These are phyloP conservation scores for Cnemophilus loriae DNA, from an alignment of 2,113 vertebrate species.

Conservation along the genomic window DNA sequence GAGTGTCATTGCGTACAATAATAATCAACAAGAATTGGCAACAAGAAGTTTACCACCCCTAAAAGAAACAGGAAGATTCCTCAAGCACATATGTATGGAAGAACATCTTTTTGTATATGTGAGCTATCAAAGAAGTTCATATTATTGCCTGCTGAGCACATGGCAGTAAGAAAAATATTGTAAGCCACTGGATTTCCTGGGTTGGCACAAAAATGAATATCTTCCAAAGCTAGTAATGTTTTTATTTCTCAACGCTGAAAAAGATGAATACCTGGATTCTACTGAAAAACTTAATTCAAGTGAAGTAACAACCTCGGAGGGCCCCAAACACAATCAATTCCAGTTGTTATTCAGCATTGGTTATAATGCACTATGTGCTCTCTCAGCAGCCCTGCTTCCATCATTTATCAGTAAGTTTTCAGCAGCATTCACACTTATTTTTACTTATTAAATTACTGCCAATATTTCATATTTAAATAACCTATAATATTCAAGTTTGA, in stretches of 20 bases:
- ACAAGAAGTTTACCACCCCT: not conserved
- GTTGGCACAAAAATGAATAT: not conserved
- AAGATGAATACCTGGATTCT: not conserved
- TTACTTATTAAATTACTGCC: not conserved
- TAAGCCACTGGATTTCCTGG: not conserved
- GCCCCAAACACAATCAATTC: not conserved
- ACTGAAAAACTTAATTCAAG: not conserved
- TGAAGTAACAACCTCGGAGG: not conserved
- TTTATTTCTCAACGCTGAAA: not conserved
- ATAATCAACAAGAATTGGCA: not conserved
- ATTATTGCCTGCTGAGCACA: not conserved
- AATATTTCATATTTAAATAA: not conserved
- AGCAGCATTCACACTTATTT: not conserved
- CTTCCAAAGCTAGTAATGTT: not conserved
- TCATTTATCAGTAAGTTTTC: not conserved
- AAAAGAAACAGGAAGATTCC: not conserved
- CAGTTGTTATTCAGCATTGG: not conserved
- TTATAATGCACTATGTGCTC: not conserved
- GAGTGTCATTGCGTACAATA: accelerated
- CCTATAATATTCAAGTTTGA: not conserved
- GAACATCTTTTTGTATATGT: not conserved
- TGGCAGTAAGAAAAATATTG: not conserved
- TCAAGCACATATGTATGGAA: not conserved
- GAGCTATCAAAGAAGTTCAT: not conserved
- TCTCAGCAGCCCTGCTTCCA: not conserved